A percentile compares a stretch with the other conserved stretches of the same genome.
Conservation (phyloP, 2,888 invertebrate genomes). For the Drosophila leonis region DNA sequence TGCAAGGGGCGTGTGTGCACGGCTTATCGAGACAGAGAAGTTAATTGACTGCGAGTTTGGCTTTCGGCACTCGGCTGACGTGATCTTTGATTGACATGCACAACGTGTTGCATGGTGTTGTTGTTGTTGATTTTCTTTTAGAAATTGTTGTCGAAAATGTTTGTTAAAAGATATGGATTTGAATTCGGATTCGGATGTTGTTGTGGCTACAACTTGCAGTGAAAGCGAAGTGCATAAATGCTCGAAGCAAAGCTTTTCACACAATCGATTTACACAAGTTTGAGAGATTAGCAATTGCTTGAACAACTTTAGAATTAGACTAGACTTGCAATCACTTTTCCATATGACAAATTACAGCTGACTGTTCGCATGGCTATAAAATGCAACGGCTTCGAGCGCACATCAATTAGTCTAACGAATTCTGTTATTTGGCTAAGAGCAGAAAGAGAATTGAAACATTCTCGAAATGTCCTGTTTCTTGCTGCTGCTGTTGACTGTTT, state of each 20-base stretch:
- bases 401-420: neutral
- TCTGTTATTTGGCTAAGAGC: neutral
- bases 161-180: neutral
- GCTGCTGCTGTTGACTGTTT: neutral
- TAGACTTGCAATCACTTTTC: neutral
- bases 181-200: constrained; percentile 9
- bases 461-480: neutral
- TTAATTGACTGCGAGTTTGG: constrained; percentile 37
- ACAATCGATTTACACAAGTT: neutral
- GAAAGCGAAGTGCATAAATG: constrained; percentile 43
- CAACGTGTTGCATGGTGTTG: constrained; percentile 45
- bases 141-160: constrained; percentile 38
- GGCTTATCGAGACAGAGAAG: constrained; percentile 17
- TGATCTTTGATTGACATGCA: constrained; percentile 62
- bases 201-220: constrained; percentile 29
- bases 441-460: neutral
- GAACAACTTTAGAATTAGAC: neutral
- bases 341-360: neutral
- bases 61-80: constrained; percentile 29
- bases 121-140: constrained; percentile 13
- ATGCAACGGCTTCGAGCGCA: neutral
- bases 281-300: neutral
- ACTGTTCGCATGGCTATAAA: constrained; percentile 23
- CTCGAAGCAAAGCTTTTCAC: neutral
- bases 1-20: constrained; percentile 4